These are phyloP conservation scores for Xylocampa areola DNA, from an alignment of 2,888 invertebrate species.

Conservation along the genomic window DNA sequence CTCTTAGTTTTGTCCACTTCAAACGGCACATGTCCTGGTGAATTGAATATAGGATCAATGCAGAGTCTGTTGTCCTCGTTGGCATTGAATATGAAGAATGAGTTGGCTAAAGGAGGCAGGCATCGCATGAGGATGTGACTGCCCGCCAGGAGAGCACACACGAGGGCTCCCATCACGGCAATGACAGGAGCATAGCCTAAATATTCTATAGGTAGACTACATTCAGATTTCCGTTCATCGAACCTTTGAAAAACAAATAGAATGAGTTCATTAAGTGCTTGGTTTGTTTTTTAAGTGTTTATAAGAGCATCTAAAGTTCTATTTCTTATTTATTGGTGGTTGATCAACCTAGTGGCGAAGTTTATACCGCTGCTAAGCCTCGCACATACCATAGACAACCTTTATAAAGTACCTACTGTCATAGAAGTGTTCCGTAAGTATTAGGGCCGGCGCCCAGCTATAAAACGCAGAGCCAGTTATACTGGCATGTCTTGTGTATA, in stretches of 20 bases:
- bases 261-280: too few relatives aligned
- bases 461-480: too few relatives aligned
- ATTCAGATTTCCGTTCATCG: conserved; percentile 73
- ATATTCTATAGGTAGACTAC: conserved; percentile 69
- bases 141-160: conserved; percentile 71
- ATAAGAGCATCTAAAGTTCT: too few relatives aligned
- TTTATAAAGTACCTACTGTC: too few relatives aligned
- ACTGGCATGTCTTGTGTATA: too few relatives aligned
- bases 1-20: conserved; percentile 60
- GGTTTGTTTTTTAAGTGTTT: too few relatives aligned
- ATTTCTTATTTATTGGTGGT: too few relatives aligned
- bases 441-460: too few relatives aligned
- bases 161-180: conserved; percentile 66
- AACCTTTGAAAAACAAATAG: conserved; percentile 64
- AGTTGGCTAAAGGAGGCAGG: conserved; percentile 75
- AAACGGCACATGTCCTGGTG: conserved; percentile 46
- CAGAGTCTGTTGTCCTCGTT: conserved; percentile 84
- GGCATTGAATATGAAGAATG: conserved; percentile 83
- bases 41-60: conserved; percentile 66
- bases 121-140: conserved; percentile 73
- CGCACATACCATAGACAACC: too few relatives aligned
- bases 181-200: conserved; percentile 71
- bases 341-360: too few relatives aligned
- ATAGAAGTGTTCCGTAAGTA: too few relatives aligned
- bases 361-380: too few relatives aligned